Conservation (phyloP, 2,888 invertebrate species). For the Vesta saturnalis region DNA sequence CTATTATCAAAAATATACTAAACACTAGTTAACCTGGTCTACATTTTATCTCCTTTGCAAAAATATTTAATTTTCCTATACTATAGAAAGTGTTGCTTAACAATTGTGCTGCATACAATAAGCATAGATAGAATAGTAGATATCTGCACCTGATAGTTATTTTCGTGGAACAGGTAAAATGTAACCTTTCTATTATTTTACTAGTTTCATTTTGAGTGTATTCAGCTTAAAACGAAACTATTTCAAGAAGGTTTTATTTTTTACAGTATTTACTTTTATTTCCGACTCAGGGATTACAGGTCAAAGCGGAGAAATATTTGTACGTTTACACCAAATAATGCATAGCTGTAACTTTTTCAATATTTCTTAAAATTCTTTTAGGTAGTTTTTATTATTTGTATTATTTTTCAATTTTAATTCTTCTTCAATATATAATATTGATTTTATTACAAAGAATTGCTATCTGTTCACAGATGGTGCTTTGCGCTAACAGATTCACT, state of each 20-base stretch:
- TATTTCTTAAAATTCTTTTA: conserved; percentile 48
- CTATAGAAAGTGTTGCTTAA: conserved; percentile 49
- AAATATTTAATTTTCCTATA: conserved; percentile 45
- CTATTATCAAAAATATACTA: too few species aligned
- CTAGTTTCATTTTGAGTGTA: not conserved
- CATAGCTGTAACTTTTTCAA: conserved; percentile 48
- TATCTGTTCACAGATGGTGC: too few species aligned
- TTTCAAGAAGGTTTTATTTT: not conserved
- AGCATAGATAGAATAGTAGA: conserved; percentile 27
- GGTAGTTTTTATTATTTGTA: conserved; percentile 45
- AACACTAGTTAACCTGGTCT: too few species aligned
- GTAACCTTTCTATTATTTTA: conserved; percentile 21
- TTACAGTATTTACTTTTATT: conserved; percentile 48
- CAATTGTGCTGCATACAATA: conserved; percentile 49
- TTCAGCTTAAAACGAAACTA: not conserved
- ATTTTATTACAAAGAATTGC: too few species aligned
- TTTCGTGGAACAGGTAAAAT: conserved; percentile 36
- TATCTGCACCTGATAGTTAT: conserved; percentile 51
- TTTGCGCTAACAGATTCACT: too few species aligned
- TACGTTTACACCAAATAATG: conserved; percentile 50
- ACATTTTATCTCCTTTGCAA: conserved; percentile 52
- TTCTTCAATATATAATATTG: too few species aligned
- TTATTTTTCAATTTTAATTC: too few species aligned
- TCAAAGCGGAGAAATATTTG: conserved; percentile 45
- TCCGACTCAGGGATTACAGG: conserved; percentile 53